Conservation (phyloP, 2,797 vertebrate species). For the Clarias platycephalus region DNA sequence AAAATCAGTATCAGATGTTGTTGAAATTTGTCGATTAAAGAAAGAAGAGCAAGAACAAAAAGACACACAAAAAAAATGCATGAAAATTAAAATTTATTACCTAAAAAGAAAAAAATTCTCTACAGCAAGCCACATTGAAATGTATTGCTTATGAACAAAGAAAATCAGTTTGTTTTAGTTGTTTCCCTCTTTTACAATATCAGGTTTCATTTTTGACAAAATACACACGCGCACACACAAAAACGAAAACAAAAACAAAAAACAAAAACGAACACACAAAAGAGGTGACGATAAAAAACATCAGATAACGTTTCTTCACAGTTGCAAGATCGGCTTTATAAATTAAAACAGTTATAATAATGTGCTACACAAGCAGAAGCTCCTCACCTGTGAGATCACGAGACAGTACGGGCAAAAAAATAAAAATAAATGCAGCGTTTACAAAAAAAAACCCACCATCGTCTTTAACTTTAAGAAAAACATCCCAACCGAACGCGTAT, state of each 20-base stretch:
- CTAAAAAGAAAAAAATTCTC: constrained; percentile 42
- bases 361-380: constrained; percentile 46
- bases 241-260: background rate
- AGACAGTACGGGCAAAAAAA: constrained; percentile 31
- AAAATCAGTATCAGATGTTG: background rate
- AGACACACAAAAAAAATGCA: background rate
- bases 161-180: constrained; percentile 33
- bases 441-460: background rate
- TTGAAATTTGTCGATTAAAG: background rate
- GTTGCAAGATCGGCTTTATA: constrained; percentile 45
- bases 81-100: constrained; percentile 48
- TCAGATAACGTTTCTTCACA: constrained; percentile 45
- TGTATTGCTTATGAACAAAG: constrained; percentile 50
- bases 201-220: constrained; percentile 26
- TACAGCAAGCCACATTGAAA: constrained; percentile 54
- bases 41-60: background rate
- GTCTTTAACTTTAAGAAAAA: constrained; percentile 23
- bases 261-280: constrained; percentile 1
- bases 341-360: constrained; percentile 45
- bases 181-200: constrained; percentile 37
- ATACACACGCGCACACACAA: constrained; percentile 12
- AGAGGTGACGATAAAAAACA: constrained; percentile 21
- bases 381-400: constrained; percentile 34
- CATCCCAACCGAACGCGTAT: constrained; percentile 29
- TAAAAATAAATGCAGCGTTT: background rate